Evolutionary conservation across 2,113 vertebrate genomes (phyloP).

Genomic region (Sardina pilchardus): DNA sequence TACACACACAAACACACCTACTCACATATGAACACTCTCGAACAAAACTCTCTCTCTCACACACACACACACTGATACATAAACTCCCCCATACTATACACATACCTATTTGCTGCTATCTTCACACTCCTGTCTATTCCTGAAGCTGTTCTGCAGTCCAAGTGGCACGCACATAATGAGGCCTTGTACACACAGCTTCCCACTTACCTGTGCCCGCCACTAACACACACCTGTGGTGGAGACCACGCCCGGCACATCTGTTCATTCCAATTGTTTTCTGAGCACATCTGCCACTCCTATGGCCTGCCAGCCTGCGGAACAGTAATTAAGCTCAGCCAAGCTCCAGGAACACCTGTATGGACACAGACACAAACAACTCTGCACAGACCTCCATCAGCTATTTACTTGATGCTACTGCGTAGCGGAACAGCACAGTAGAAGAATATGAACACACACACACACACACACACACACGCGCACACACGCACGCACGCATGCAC

Average conservation of each 20-base stretch:
- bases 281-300: slow-evolving; percentile 3
- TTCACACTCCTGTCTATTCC: background rate
- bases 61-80: background rate
- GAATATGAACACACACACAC: slow-evolving; percentile 5
- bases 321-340: background rate
- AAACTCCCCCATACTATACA: background rate
- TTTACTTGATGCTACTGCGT: background rate
- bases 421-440: background rate
- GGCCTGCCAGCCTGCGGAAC: background rate
- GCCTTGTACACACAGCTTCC: background rate
- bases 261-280: background rate
- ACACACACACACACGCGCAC: slow-evolving; percentile 2
- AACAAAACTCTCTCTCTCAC: background rate
- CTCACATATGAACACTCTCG: background rate
- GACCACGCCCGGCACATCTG: background rate
- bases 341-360: background rate
- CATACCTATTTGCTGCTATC: background rate
- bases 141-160: background rate
- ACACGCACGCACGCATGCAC: too few species aligned
- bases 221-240: background rate
- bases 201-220: background rate
- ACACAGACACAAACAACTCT: background rate
- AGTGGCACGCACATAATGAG: background rate
- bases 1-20: background rate
- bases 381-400: background rate